These are phyloP conservation scores for Atrichornis clamosus DNA, from an alignment of 2,113 vertebrate genomes.

Conservation along the genomic window DNA sequence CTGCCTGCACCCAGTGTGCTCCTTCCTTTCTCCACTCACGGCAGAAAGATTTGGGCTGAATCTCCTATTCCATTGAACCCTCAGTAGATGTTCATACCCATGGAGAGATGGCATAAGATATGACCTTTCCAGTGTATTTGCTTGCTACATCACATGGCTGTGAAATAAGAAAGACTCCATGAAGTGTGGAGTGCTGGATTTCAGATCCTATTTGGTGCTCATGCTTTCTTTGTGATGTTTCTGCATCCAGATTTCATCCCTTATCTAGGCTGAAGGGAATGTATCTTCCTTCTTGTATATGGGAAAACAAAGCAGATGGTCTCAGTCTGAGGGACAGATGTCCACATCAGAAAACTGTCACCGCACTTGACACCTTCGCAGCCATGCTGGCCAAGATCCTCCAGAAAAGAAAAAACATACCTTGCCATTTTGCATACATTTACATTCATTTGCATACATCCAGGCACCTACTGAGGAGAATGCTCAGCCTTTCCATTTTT, in stretches of 20 bases:
- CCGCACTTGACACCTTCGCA: conserved; percentile 31
- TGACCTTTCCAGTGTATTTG: not conserved
- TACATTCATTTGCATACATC: conserved; percentile 46
- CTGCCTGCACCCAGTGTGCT: not conserved
- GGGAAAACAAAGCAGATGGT: conserved; percentile 59
- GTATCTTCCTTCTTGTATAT: not conserved
- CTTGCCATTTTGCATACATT: conserved; percentile 49
- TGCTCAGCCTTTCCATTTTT: not conserved
- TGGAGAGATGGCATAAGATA: not conserved
- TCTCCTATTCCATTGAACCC: not conserved
- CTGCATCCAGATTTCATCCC: not conserved
- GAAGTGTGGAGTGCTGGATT: not conserved
- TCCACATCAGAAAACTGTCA: conserved; percentile 61
- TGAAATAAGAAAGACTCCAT: not conserved
- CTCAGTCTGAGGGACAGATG: conserved; percentile 63
- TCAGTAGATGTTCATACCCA: not conserved
- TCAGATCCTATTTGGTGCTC: not conserved
- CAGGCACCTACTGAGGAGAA: not conserved
- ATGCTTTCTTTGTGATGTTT: not conserved
- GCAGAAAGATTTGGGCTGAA: not conserved
- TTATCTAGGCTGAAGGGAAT: not conserved
- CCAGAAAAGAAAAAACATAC: conserved; percentile 16
- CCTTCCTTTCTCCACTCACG: not conserved
- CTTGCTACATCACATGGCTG: not conserved
- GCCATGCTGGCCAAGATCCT: conserved; percentile 39